These are phyloP conservation scores for Anolis carolinensis DNA, from an alignment of 2,113 vertebrate genomes.

Conservation along the genomic window DNA sequence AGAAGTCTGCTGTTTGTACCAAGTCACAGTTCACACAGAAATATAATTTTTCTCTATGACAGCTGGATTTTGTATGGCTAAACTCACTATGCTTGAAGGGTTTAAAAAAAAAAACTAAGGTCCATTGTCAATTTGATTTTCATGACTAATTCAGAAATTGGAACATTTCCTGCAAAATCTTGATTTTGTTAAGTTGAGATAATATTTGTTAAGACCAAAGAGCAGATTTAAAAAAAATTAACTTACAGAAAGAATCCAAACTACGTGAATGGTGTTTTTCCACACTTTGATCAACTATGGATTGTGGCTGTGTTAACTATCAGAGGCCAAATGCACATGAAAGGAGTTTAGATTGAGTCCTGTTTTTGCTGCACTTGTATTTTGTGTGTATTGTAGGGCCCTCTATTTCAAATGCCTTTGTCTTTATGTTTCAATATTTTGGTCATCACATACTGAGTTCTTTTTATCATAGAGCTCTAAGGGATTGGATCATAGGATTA, in stretches of 20 bases:
- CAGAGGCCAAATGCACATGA: neutral
- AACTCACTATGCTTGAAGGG: neutral
- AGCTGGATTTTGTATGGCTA: neutral
- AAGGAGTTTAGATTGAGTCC: neutral
- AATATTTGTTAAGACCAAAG: neutral
- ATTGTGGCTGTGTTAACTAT: neutral
- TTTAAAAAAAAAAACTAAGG: neutral
- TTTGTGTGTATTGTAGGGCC: too few species aligned
- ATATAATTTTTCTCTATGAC: neutral
- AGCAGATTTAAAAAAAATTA: too few species aligned
- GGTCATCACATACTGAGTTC: slow-evolving; percentile 8
- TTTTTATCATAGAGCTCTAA: neutral
- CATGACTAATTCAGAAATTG: neutral
- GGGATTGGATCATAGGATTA: neutral
- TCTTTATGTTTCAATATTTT: neutral
- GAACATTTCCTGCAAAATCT: neutral
- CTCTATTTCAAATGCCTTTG: neutral
- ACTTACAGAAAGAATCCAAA: neutral
- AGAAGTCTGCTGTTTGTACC: neutral
- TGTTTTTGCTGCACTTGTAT: too few species aligned
- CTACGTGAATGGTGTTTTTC: neutral
- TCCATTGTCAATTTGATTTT: slow-evolving; percentile 2
- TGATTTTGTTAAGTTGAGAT: neutral
- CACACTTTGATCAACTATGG: neutral
- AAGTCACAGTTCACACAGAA: neutral